Base-by-base conservation (phyloP, 2,888 invertebrate species). In the Torymus auratus region DNA sequence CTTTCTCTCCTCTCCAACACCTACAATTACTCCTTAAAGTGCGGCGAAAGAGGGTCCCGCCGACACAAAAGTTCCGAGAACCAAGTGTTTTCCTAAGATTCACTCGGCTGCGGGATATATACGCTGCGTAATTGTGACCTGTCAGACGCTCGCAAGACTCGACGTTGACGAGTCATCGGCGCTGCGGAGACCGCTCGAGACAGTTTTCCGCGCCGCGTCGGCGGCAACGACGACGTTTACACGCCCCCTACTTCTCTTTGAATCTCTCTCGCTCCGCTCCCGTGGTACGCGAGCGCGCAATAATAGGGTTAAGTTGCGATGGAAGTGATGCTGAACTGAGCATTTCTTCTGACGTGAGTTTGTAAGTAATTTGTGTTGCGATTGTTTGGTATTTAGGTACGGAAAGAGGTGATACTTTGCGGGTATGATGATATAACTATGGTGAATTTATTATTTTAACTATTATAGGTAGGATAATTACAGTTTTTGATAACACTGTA, bases 161-260 rank as follows among this genome's bases (percentile, higher is more conserved):
- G 14, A 72, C 62, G 17, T n/a, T 17, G 55, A 62, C 71, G 58
- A 78, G 58, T 78, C 71, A 71, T 70, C 70, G 55, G 64, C 23
- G 55, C 55, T 56, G 28, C 76, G 11, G 41, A 1, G 41, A 41
- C 5, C 41, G 17, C 50, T 56, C 23, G 17, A 41, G n/a, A 58
- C 13, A 15, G 65, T 56, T 28, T 55, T 23, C 13, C 15, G 5
- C 50, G 3, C 4, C 41, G 41, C 41, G 7, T 55, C 15, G 23
- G 41, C 41, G 41, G 41, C 41, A 41, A 1, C 41, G 41, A 41
- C 11, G 41, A 68, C 17, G 28, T 41, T 15, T 52, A 17, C 28
- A 56, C 56, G 15, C 52, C 64, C 23, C 12, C 23, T 62, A 23
- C 20, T 2, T 13, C 58, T 14, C 10, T 58, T 41, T 41, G 41